Percentiles rank a stretch among this genome's conserved stretches.
phyloP scores from a whole-genome alignment of 2,888 invertebrate genomes.

The Coleophora deauratella region DNA sequence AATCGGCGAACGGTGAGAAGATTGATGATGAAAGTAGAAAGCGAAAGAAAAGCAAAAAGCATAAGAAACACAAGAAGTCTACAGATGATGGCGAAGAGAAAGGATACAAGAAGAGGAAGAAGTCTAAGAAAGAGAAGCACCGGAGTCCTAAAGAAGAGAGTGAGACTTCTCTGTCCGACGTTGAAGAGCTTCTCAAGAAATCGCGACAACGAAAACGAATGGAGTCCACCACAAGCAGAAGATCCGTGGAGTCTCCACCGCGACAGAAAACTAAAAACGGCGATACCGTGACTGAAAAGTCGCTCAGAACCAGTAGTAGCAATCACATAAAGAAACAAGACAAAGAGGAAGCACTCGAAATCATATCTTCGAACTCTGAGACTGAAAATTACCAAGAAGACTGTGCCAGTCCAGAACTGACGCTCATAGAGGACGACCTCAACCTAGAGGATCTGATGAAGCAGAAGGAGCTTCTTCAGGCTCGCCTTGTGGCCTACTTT shows the following conservation, averaged over 20 bases:
- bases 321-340: conserved; percentile 18
- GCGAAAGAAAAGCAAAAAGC: conserved; percentile 72
- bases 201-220: conserved; percentile 35
- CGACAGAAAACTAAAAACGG: conserved; percentile 41
- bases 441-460: conserved; percentile 92
- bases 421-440: conserved; percentile 87
- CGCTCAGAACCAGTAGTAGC: conserved; percentile 22
- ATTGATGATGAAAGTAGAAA: conserved; percentile 52
- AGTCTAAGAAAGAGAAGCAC: conserved; percentile 70
- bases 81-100: conserved; percentile 65
- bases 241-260: not conserved
- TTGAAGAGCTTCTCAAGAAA: conserved; percentile 53
- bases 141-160: conserved; percentile 56
- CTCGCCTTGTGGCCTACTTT: conserved; percentile 82
- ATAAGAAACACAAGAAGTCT: conserved; percentile 81
- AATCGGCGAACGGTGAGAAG: conserved; percentile 31
- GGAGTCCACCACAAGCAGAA: conserved; percentile 13
- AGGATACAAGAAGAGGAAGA: conserved; percentile 72
- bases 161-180: conserved; percentile 56
- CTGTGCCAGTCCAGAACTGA: conserved; percentile 81
- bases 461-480: conserved; percentile 88
- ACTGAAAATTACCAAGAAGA: conserved; percentile 77
- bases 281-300: conserved; percentile 21
- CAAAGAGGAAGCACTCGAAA: conserved; percentile 63
- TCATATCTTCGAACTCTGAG: conserved; percentile 80